These are phyloP conservation scores for Dicerorhinus sumatrensis DNA, from an alignment of 2,113 vertebrate species.

Conservation along the genomic window DNA sequence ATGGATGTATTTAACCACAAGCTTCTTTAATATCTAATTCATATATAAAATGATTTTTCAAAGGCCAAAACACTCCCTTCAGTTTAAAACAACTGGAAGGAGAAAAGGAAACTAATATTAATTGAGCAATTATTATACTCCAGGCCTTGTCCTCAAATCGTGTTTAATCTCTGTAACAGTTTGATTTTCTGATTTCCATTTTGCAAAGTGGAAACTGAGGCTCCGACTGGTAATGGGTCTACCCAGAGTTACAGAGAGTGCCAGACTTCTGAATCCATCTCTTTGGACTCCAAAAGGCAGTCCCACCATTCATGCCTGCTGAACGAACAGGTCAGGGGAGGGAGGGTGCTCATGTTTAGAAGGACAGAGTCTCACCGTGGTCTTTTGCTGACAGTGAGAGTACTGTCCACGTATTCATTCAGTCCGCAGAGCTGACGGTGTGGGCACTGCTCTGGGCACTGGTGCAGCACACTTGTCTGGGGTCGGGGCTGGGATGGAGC, in stretches of 20 bases:
- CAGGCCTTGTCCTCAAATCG: neutral
- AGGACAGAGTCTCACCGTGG: too few species aligned
- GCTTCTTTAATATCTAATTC: neutral
- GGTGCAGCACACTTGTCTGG: neutral
- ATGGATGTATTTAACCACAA: neutral
- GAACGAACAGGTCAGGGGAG: too few species aligned
- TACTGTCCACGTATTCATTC: neutral
- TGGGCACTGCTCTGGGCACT: too few species aligned
- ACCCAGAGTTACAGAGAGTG: neutral
- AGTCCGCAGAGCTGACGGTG: too few species aligned
- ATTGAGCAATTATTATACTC: neutral
- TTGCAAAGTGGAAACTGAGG: neutral
- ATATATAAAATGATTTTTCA: neutral
- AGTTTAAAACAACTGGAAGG: neutral
- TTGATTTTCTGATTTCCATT: neutral
- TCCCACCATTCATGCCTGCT: too few species aligned
- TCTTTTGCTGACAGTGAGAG: rapidly evolving
- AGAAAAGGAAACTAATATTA: neutral
- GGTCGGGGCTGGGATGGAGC: too few species aligned
- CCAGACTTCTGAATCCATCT: neutral
- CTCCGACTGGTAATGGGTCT: neutral
- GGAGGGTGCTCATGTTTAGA: rapidly evolving
- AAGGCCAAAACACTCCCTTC: neutral
- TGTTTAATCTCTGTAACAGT: neutral
- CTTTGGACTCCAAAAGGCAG: neutral